Conservation (phyloP, 2,797 vertebrate genomes). For the Tolypeutes matacus region DNA sequence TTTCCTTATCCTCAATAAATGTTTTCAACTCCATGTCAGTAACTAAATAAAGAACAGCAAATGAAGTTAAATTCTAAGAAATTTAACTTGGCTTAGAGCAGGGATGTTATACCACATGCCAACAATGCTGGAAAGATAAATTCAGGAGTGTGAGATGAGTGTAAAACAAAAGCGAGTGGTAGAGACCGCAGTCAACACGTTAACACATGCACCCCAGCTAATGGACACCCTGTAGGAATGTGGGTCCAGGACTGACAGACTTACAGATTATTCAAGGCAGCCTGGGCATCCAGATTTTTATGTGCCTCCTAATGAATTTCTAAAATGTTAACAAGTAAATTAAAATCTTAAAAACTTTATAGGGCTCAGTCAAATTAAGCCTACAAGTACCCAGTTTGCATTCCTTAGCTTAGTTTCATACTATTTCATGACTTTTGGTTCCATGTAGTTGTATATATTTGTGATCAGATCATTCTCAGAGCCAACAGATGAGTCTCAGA, state of each 20-base stretch:
- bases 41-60: constrained; percentile 30
- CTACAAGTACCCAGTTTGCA: background rate
- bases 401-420: background rate
- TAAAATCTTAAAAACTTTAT: background rate
- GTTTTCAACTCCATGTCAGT: constrained; percentile 38
- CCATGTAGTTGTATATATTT: background rate
- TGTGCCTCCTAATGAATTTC: background rate
- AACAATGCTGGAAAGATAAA: background rate
- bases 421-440: background rate
- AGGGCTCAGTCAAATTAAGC: background rate
- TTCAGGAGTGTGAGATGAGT: background rate
- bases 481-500: constrained; percentile 19
- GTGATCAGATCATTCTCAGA: background rate
- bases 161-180: background rate
- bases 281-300: background rate
- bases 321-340: constrained; percentile 44
- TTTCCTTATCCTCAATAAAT: background rate
- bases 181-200: background rate
- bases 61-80: background rate
- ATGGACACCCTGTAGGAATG: background rate
- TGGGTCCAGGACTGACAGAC: background rate
- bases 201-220: background rate
- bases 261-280: background rate
- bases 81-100: background rate
- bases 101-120: background rate